A percentile compares a stretch with the other conserved stretches of the same genome.
phyloP scores from a whole-genome alignment of 2,797 vertebrate genomes.

The Vipera latastei region DNA sequence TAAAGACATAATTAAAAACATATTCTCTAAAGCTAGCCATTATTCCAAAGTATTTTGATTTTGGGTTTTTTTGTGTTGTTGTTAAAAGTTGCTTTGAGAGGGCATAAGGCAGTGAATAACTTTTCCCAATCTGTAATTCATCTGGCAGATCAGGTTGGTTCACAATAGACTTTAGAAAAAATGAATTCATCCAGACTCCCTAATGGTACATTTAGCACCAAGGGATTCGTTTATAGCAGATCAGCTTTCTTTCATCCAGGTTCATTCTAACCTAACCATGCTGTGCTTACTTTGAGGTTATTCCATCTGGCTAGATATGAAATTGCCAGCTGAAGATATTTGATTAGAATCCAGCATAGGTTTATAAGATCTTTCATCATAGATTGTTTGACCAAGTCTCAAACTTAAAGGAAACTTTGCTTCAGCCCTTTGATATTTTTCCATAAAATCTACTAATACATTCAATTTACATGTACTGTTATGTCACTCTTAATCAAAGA shows the following conservation, averaged over 20 bases:
- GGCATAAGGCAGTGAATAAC: background rate
- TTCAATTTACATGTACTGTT: background rate
- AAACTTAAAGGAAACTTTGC: background rate
- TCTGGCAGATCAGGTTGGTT: background rate
- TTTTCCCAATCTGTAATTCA: background rate
- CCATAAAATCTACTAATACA: background rate
- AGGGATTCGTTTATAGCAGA: background rate
- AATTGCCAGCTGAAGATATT: background rate
- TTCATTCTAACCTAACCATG: background rate
- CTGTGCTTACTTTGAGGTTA: background rate
- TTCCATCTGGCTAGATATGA: background rate
- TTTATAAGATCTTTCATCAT: background rate
- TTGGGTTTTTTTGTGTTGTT: background rate
- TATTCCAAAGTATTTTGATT: background rate
- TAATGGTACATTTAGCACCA: background rate
- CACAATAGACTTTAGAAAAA: background rate
- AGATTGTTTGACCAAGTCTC: background rate
- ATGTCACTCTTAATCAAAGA: background rate
- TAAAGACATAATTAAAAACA: background rate
- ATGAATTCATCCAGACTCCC: background rate
- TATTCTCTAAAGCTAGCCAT: background rate
- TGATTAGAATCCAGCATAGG: background rate
- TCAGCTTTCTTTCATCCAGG: background rate
- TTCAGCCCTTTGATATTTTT: background rate
- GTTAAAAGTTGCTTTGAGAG: background rate